phyloP scores from a whole-genome alignment of 2,113 vertebrate genomes.

The Struthidea cinerea region DNA sequence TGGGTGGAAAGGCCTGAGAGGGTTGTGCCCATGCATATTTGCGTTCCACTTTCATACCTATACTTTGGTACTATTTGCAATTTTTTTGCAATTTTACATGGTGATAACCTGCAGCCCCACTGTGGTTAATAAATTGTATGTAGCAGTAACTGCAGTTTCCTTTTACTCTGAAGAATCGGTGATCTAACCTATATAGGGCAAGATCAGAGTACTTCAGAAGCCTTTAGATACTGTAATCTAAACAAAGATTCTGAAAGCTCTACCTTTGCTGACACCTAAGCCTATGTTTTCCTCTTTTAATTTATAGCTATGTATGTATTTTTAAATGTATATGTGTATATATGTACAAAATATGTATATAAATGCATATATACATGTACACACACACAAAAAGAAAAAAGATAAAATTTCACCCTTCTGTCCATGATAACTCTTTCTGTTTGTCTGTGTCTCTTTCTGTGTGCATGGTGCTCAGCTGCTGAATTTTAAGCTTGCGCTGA shows the following conservation, averaged over 20 bases:
- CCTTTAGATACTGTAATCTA: not conserved
- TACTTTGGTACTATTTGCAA: not conserved
- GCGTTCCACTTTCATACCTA: not conserved
- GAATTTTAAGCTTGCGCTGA: not conserved
- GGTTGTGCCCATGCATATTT: rapidly evolving
- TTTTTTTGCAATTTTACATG: not conserved
- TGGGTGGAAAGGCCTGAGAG: not conserved
- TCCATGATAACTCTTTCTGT: not conserved
- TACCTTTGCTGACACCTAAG: not conserved
- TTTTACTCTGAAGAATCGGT: not conserved
- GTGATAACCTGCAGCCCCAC: not conserved
- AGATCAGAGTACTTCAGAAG: not conserved
- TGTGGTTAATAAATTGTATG: not conserved
- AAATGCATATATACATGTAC: not conserved
- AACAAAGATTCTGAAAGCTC: not conserved
- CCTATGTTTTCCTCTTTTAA: not conserved
- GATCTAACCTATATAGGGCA: not conserved
- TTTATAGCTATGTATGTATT: not conserved
- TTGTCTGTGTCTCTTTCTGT: not conserved
- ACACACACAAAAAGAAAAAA: not conserved
- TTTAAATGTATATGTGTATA: not conserved
- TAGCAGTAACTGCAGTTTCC: not conserved
- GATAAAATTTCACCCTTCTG: not conserved
- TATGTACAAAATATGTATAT: not conserved
- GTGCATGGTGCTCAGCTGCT: not conserved